Evolutionary conservation across 1,140 invertebrate genomes (phyloP).

Genomic region (Orius insidiosus): DNA sequence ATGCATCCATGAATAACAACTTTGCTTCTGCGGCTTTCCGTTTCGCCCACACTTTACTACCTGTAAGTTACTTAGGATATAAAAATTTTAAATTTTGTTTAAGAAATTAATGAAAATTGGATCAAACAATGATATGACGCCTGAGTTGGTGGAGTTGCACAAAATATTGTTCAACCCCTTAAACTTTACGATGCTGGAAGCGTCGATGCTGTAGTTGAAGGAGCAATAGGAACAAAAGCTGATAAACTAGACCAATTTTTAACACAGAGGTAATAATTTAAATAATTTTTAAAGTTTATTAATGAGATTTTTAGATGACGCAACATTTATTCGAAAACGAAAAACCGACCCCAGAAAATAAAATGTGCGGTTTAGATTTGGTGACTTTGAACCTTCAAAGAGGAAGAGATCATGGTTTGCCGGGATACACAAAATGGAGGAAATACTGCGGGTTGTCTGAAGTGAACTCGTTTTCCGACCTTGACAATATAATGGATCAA

Average conservation of each 20-base stretch:
- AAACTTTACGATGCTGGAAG: slow-evolving; percentile 41
- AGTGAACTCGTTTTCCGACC: slow-evolving; percentile 53
- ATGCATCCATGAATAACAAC: slow-evolving; percentile 72
- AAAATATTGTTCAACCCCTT: slow-evolving; percentile 72
- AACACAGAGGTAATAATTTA: slow-evolving; percentile 37
- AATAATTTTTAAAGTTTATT: not conserved
- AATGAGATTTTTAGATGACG: slow-evolving; percentile 30
- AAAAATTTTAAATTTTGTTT: not conserved
- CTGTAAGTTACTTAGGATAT: slow-evolving; percentile 27
- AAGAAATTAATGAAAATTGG: slow-evolving; percentile 35
- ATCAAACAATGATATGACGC: slow-evolving; percentile 36
- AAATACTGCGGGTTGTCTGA: slow-evolving; percentile 51
- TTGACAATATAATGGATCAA: slow-evolving; percentile 41
- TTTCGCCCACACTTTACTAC: slow-evolving; percentile 77
- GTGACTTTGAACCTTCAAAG: slow-evolving; percentile 74
- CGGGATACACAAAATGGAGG: slow-evolving; percentile 58
- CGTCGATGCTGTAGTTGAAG: slow-evolving; percentile 38
- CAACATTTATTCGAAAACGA: slow-evolving; percentile 43
- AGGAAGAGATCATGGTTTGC: slow-evolving; percentile 75
- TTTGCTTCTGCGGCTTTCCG: slow-evolving; percentile 82
- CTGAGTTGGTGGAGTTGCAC: slow-evolving; percentile 48
- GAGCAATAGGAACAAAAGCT: slow-evolving; percentile 45
- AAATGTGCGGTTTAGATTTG: slow-evolving; percentile 54
- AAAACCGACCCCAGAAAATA: slow-evolving; percentile 28
- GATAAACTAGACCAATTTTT: slow-evolving; percentile 49